Evolutionary conservation across 1,140 invertebrate species (phyloP).

Genomic region (Liolophura sinensis): DNA sequence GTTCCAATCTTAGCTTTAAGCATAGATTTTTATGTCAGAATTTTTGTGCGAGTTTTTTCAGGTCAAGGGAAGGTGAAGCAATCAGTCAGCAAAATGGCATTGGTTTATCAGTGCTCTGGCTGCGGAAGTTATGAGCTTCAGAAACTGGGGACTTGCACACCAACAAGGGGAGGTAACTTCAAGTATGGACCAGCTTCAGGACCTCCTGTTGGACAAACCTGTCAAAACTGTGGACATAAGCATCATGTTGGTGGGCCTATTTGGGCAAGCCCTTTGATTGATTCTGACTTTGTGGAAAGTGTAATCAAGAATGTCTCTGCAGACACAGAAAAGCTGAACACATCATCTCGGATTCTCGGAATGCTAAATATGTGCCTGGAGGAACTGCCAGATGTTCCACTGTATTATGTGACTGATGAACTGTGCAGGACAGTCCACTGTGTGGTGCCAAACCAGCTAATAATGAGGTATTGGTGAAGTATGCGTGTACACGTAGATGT

Average conservation of each 20-base stretch:
- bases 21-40: slow-evolving; percentile 95
- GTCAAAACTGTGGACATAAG: slow-evolving; percentile 75
- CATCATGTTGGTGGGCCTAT: slow-evolving; percentile 91
- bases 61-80: slow-evolving; percentile 83
- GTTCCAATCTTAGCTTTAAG: slow-evolving; percentile 88
- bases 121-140: slow-evolving; percentile 81
- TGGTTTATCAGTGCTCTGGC: slow-evolving; percentile 85
- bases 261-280: slow-evolving; percentile 86
- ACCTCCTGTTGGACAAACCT: slow-evolving; percentile 70
- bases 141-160: slow-evolving; percentile 69
- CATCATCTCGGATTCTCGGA: slow-evolving; percentile 73
- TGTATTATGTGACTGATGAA: slow-evolving; percentile 81
- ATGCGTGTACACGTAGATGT: too few relatives aligned
- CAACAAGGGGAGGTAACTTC: slow-evolving; percentile 45
- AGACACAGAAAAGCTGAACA: slow-evolving; percentile 59
- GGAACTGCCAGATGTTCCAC: slow-evolving; percentile 80
- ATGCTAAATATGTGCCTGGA: slow-evolving; percentile 64
- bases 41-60: slow-evolving; percentile 85
- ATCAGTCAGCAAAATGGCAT: slow-evolving; percentile 74
- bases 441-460: slow-evolving; percentile 32
- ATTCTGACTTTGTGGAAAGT: slow-evolving; percentile 73
- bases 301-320: slow-evolving; percentile 56
- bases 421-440: slow-evolving; percentile 69
- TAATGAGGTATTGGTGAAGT: too few relatives aligned
- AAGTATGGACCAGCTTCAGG: slow-evolving; percentile 71